Evolutionary conservation across 1,140 invertebrate species (phyloP).

Genomic region (Papilio xuthus): DNA sequence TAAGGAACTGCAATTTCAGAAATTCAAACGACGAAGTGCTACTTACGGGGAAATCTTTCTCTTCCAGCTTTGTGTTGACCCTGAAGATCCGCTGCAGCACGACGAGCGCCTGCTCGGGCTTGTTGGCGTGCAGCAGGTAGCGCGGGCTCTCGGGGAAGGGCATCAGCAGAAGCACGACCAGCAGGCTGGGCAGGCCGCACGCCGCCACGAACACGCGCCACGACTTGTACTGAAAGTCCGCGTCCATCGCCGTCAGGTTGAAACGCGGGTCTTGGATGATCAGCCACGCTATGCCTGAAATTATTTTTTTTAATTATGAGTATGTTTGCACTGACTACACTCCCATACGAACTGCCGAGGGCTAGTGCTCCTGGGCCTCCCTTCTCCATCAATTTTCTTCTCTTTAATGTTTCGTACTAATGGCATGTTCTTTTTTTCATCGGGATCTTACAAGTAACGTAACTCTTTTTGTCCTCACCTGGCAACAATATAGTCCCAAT

Average conservation of each 20-base stretch:
- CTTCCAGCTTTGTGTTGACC: slow-evolving; percentile 78
- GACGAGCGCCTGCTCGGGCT: slow-evolving; percentile 77
- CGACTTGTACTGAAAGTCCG: slow-evolving; percentile 81
- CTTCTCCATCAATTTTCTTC: too few species aligned
- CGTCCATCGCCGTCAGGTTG: slow-evolving; percentile 56
- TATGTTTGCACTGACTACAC: too few species aligned
- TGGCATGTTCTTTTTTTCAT: neutral
- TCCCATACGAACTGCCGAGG: too few species aligned
- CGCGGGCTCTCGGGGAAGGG: slow-evolving; percentile 91
- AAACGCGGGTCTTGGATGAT: slow-evolving; percentile 77
- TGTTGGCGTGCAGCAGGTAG: slow-evolving; percentile 79
- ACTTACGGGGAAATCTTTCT: slow-evolving; percentile 81
- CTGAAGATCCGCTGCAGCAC: slow-evolving; percentile 82
- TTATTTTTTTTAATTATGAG: neutral
- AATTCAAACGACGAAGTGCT: too few species aligned
- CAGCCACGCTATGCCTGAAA: slow-evolving; percentile 80
- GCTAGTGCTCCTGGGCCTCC: too few species aligned
- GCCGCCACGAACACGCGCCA: slow-evolving; percentile 90
- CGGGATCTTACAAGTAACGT: too few species aligned
- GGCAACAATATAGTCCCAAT: slow-evolving; percentile 82
- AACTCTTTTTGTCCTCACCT: slow-evolving; percentile 66
- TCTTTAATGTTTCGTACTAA: too few species aligned
- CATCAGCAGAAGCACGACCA: slow-evolving; percentile 84
- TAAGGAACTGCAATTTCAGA: too few species aligned
- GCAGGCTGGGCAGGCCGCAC: slow-evolving; percentile 85